Evolutionary conservation across 2,888 invertebrate species (phyloP).

Genomic region (Oxytorus armatus): DNA sequence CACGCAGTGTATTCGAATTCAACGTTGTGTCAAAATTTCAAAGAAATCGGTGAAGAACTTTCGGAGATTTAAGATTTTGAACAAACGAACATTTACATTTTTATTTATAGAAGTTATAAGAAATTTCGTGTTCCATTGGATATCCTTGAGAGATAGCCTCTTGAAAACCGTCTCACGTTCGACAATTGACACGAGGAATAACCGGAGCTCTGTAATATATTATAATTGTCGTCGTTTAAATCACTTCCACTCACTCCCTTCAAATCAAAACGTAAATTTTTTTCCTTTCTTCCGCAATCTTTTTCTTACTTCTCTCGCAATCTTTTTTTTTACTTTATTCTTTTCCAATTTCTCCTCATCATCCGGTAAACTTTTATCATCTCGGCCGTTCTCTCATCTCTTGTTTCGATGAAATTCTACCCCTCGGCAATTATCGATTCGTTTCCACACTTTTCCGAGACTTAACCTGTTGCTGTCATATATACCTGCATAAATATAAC

Average conservation of each 20-base stretch:
- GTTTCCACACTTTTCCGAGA: slow-evolving; percentile 39
- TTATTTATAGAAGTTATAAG: too few species aligned
- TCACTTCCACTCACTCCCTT: not conserved
- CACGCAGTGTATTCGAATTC: too few species aligned
- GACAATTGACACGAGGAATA: slow-evolving; percentile 22
- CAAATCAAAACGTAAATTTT: not conserved
- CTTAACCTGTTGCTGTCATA: slow-evolving; percentile 68
- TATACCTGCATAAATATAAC: slow-evolving; percentile 36
- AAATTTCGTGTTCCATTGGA: slow-evolving; percentile 4
- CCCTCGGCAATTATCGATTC: slow-evolving; percentile 68
- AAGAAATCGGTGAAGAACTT: too few species aligned
- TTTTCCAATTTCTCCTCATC: not conserved
- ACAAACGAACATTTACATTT: too few species aligned
- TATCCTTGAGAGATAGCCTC: not conserved
- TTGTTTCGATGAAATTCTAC: slow-evolving; percentile 22
- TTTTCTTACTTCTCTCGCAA: too few species aligned
- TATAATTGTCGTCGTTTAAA: slow-evolving; percentile 10
- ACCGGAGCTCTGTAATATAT: slow-evolving; percentile 27
- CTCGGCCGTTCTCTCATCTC: not conserved
- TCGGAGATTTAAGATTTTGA: too few species aligned
- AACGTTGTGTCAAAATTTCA: too few species aligned
- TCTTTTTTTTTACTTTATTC: not conserved
- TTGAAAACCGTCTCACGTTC: not conserved
- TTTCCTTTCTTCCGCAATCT: too few species aligned
- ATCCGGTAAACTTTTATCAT: not conserved